These are phyloP conservation scores for Hyles lineata DNA, from an alignment of 2,888 invertebrate genomes.

Conservation along the genomic window DNA sequence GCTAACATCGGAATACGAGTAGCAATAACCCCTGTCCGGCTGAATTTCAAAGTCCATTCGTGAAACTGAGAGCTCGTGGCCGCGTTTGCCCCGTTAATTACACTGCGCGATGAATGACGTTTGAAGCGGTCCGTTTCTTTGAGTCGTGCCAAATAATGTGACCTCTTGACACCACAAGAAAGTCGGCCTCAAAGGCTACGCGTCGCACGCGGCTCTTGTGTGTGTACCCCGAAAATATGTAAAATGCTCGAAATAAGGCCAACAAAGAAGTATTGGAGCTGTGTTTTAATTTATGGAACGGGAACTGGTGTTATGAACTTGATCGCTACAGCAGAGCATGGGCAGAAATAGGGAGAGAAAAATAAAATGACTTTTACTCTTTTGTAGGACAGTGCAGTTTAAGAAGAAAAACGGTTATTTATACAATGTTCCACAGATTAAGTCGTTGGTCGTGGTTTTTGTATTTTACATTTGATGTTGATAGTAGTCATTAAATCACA, in stretches of 20 bases:
- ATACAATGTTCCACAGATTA: too few relatives aligned
- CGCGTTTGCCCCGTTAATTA: conserved; percentile 26
- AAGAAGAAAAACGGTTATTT: too few relatives aligned
- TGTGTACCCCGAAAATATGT: background rate
- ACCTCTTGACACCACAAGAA: conserved; percentile 23
- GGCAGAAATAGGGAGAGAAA: too few relatives aligned
- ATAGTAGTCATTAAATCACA: too few relatives aligned
- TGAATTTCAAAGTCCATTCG: background rate
- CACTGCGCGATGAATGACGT: conserved; percentile 20
- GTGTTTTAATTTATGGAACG: background rate
- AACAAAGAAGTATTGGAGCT: background rate
- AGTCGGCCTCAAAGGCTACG: background rate
- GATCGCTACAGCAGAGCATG: too few relatives aligned
- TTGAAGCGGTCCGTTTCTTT: conserved; percentile 25
- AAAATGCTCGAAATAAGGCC: background rate
- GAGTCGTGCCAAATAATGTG: conserved; percentile 23
- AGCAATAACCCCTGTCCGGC: too few relatives aligned
- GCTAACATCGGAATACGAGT: too few relatives aligned
- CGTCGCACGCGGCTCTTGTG: background rate
- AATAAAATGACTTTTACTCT: too few relatives aligned
- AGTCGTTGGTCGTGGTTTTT: too few relatives aligned
- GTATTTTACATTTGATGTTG: too few relatives aligned
- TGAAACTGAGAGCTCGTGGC: conserved; percentile 11
- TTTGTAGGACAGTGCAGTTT: too few relatives aligned
- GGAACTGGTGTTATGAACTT: too few relatives aligned